Conservation (phyloP, 2,113 vertebrate genomes). For the Trachemys scripta region DNA sequence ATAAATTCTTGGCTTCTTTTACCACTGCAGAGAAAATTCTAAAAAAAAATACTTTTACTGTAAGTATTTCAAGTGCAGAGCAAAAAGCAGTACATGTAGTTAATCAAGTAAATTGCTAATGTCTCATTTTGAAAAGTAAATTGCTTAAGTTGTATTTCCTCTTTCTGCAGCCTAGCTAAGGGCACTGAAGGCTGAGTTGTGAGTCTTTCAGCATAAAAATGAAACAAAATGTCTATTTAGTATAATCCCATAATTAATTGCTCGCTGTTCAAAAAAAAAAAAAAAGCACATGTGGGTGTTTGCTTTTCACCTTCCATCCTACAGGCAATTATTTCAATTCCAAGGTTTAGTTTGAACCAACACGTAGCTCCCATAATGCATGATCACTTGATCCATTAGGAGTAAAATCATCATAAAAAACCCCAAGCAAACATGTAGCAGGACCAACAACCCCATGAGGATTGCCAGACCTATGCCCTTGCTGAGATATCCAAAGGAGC, state of each 20-base stretch:
- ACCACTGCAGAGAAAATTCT: neutral
- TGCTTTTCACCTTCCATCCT: neutral
- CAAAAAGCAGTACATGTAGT: neutral
- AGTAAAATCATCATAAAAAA: neutral
- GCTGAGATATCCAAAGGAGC: neutral
- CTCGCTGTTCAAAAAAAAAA: neutral
- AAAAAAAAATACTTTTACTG: constrained; percentile 43
- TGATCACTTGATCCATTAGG: neutral
- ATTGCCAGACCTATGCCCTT: neutral
- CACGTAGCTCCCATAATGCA: neutral
- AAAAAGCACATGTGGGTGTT: constrained; percentile 7
- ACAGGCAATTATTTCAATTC: neutral
- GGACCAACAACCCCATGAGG: rapidly evolving
- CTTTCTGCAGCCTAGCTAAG: constrained; percentile 42
- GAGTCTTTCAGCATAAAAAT: constrained; percentile 20
- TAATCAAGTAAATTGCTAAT: constrained; percentile 64
- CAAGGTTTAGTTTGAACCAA: neutral
- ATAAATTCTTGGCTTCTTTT: neutral
- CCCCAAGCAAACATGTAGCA: neutral
- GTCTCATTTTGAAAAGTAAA: constrained; percentile 49
- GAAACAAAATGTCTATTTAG: constrained; percentile 11
- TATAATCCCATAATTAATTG: neutral
- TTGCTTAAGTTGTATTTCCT: constrained; percentile 39
- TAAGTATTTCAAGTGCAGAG: constrained; percentile 34
- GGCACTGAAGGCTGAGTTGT: constrained; percentile 38